Evolutionary conservation across 2,797 vertebrate genomes (phyloP).

Genomic region (Pangasius djambal): DNA sequence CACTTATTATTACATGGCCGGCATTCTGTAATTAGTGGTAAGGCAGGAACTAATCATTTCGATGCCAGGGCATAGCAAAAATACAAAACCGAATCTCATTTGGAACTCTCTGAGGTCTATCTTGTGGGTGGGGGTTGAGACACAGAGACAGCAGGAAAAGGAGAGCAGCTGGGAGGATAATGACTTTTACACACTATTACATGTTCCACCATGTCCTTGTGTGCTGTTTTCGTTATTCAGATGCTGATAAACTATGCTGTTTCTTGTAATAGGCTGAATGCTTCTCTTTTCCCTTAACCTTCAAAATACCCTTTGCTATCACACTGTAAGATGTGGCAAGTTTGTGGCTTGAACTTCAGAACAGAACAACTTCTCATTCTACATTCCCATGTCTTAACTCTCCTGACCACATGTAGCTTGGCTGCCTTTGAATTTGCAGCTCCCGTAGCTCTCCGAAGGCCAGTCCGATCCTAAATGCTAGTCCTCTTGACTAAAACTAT

Average conservation of each 20-base stretch:
- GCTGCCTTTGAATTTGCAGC: background rate
- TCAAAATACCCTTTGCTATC: background rate
- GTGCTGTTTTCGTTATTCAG: background rate
- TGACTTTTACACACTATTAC: slow-evolving; percentile 68
- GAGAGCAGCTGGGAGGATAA: background rate
- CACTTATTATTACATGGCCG: background rate
- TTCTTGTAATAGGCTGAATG: background rate
- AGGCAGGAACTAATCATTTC: background rate
- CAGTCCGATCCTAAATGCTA: background rate
- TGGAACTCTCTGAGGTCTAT: background rate
- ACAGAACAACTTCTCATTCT: background rate
- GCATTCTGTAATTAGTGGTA: background rate
- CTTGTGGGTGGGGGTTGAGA: background rate
- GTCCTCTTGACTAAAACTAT: background rate
- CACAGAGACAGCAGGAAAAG: background rate
- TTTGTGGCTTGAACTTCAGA: background rate
- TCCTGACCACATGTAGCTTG: background rate
- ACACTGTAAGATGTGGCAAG: background rate
- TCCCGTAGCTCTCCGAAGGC: background rate
- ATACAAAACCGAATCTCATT: background rate
- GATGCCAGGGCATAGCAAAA: background rate
- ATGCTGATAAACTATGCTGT: background rate
- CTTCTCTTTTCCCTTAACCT: background rate
- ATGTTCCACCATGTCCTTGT: slow-evolving; percentile 56
- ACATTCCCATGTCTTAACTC: background rate